These are phyloP conservation scores for Drepana arcuata DNA, from an alignment of 1,140 invertebrate species.

Conservation along the genomic window DNA sequence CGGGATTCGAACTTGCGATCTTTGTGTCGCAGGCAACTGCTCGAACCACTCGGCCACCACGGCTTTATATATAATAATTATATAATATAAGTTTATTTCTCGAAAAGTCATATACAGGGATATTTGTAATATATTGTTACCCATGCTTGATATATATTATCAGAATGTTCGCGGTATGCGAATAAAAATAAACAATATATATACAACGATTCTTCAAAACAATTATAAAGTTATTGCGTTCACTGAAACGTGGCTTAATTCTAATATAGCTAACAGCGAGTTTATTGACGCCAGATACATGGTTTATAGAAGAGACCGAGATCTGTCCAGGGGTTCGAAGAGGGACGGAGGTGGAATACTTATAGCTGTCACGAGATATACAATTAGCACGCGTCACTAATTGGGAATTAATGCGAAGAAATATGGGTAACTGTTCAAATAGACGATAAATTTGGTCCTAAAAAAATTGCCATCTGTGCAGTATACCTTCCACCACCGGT, in stretches of 20 bases:
- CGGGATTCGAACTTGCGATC: too few relatives aligned
- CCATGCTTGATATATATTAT: conserved; percentile 18
- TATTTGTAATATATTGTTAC: too few relatives aligned
- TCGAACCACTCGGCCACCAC: too few relatives aligned
- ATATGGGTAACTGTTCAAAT: conserved; percentile 5
- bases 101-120: too few relatives aligned
- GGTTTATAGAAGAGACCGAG: conserved; percentile 20
- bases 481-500: conserved; percentile 7
- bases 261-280: conserved; percentile 8
- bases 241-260: conserved; percentile 22
- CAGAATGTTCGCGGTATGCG: conserved; percentile 16
- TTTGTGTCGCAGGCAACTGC: too few relatives aligned
- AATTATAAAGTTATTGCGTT: conserved; percentile 17
- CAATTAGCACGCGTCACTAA: neutral
- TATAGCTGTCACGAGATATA: conserved; percentile 14
- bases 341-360: conserved; percentile 25
- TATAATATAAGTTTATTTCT: too few relatives aligned
- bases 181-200: conserved; percentile 12
- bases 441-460: neutral
- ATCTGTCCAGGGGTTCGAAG: conserved; percentile 1
- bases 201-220: conserved; percentile 9
- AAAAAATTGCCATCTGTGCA: conserved; percentile 3
- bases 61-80: too few relatives aligned
- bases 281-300: conserved; percentile 15
- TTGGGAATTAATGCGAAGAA: conserved; percentile 9